Conservation (phyloP, 2,888 invertebrate species). For the Heliconius ethilla region DNA sequence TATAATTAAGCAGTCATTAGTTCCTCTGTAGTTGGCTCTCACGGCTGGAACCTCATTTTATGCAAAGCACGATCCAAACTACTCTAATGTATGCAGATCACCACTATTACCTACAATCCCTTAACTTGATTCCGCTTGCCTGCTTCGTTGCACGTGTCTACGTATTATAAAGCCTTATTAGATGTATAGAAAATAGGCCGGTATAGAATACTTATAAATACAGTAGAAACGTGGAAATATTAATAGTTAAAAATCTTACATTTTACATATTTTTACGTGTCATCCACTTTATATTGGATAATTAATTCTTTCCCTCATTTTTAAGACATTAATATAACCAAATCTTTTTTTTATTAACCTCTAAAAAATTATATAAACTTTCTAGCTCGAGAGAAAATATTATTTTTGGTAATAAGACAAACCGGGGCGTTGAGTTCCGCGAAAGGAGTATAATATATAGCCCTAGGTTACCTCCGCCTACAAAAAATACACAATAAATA, state of each 20-base stretch:
- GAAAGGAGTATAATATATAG: background rate
- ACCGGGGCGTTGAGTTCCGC: no score
- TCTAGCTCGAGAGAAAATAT: no score
- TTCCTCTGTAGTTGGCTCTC: background rate
- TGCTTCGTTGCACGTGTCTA: conserved; percentile 14
- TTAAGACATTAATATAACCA: no score
- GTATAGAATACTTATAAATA: background rate
- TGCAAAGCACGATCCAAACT: conserved; percentile 14
- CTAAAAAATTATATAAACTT: no score
- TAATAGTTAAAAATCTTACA: background rate
- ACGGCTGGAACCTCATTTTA: background rate
- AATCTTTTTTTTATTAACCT: no score
- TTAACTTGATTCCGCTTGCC: conserved; percentile 12
- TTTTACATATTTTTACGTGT: background rate
- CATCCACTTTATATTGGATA: no score
- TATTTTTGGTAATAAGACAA: no score
- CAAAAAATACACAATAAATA: background rate
- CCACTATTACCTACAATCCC: conserved; percentile 10
- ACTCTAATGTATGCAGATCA: conserved; percentile 16
- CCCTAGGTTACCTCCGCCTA: background rate
- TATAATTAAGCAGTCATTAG: background rate
- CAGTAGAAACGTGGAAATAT: background rate
- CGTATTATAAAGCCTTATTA: conserved; percentile 6
- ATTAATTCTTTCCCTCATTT: no score
- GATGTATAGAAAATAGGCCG: background rate